These are phyloP conservation scores for Laodelphax striatellus DNA, from an alignment of 1,140 invertebrate species.

Conservation along the genomic window DNA sequence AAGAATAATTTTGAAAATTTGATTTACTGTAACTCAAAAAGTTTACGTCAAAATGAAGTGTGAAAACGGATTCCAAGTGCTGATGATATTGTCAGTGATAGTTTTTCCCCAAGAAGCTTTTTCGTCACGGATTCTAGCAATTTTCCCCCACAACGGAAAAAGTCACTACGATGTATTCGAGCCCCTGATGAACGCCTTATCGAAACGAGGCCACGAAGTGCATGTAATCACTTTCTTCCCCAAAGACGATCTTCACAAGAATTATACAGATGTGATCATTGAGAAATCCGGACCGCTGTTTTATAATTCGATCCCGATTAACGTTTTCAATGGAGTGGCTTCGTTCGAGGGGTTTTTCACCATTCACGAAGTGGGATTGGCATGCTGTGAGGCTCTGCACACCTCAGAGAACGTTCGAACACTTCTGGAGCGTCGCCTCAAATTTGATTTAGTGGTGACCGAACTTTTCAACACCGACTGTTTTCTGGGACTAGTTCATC, in stretches of 20 bases:
- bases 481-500: constrained; percentile 20
- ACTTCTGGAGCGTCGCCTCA: constrained; percentile 31
- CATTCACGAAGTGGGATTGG: background rate
- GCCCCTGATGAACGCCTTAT: constrained; percentile 25
- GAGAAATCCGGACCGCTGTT: constrained; percentile 1
- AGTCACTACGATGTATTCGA: constrained; percentile 31
- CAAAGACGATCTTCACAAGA: constrained; percentile 32
- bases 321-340: background rate
- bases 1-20: background rate
- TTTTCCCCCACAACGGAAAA: constrained; percentile 25
- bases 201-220: constrained; percentile 26
- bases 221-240: constrained; percentile 32
- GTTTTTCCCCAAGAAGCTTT: background rate
- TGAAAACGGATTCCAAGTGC: background rate
- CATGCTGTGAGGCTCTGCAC: background rate
- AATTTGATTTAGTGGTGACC: constrained; percentile 27
- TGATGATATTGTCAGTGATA: background rate
- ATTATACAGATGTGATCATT: constrained; percentile 37
- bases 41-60: background rate
- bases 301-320: background rate
- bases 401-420: constrained; percentile 31
- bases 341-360: background rate
- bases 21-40: background rate
- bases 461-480: constrained; percentile 26
- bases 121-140: constrained; percentile 22